Evolutionary conservation across 64 coral and sea anemone species (phyloP).

Genomic region (Montipora foliosa): DNA sequence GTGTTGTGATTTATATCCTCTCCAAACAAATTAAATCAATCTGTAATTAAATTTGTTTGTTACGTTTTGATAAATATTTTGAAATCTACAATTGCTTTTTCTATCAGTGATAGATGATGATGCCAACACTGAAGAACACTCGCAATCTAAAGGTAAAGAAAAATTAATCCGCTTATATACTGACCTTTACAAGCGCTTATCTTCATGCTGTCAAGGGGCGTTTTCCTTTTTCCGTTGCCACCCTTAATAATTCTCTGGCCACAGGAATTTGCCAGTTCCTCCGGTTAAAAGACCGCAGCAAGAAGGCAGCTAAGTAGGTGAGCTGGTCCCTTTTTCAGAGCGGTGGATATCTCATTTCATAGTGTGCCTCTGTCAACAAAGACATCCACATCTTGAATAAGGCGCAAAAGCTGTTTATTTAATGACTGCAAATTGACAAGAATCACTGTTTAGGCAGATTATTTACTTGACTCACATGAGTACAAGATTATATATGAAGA

Average conservation of each 20-base stretch:
- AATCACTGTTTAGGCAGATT: neutral
- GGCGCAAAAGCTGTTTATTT: conserved; percentile 10
- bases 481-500: neutral
- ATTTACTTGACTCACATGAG: neutral
- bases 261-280: conserved; percentile 36
- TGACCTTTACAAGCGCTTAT: conserved; percentile 46
- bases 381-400: conserved; percentile 18
- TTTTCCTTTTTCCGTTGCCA: neutral
- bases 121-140: neutral
- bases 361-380: conserved; percentile 29
- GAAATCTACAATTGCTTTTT: too few relatives aligned
- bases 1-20: too few relatives aligned
- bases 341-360: neutral
- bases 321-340: conserved; percentile 3
- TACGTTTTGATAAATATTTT: too few relatives aligned
- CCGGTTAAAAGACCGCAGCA: neutral
- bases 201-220: conserved; percentile 18
- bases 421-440: conserved; percentile 13
- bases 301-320: neutral
- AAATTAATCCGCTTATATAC: neutral
- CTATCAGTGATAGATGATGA: neutral
- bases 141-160: neutral
- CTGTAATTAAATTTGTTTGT: too few relatives aligned
- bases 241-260: conserved; percentile 18
- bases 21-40: too few relatives aligned